phyloP scores from a whole-genome alignment of 2,113 vertebrate genomes.

The Hassar affinis region DNA sequence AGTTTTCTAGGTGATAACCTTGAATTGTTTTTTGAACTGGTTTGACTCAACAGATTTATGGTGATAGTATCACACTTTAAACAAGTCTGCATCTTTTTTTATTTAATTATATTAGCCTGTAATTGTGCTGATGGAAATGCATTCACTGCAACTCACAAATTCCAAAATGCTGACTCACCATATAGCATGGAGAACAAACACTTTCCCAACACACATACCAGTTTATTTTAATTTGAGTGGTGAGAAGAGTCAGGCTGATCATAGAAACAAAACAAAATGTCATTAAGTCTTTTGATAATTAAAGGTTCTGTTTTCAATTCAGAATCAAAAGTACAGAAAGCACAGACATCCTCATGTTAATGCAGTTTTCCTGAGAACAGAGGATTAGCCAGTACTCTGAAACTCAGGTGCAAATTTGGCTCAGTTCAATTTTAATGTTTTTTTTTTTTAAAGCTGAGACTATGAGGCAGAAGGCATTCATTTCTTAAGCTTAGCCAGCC shows the following conservation, averaged over 20 bases:
- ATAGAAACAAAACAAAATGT: conserved; percentile 1
- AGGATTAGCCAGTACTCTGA: neutral
- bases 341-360: neutral
- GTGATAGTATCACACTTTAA: neutral
- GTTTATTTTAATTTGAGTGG: conserved; percentile 25
- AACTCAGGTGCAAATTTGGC: neutral
- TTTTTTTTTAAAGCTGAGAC: neutral
- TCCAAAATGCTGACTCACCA: neutral
- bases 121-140: neutral
- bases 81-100: neutral
- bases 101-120: neutral
- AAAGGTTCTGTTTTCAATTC: neutral
- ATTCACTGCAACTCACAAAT: neutral
- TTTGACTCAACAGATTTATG: neutral
- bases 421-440: neutral
- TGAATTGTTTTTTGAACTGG: neutral
- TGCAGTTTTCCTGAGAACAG: neutral
- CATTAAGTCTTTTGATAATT: neutral
- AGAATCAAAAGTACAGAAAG: neutral
- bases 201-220: neutral
- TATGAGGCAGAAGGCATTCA: conserved; percentile 37
- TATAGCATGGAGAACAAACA: neutral
- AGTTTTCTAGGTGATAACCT: neutral
- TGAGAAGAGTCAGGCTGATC: no score
- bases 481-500: conserved; percentile 82